These are phyloP conservation scores for Heterodera filipjevi DNA, from an alignment of 2,888 invertebrate species.

Conservation along the genomic window DNA sequence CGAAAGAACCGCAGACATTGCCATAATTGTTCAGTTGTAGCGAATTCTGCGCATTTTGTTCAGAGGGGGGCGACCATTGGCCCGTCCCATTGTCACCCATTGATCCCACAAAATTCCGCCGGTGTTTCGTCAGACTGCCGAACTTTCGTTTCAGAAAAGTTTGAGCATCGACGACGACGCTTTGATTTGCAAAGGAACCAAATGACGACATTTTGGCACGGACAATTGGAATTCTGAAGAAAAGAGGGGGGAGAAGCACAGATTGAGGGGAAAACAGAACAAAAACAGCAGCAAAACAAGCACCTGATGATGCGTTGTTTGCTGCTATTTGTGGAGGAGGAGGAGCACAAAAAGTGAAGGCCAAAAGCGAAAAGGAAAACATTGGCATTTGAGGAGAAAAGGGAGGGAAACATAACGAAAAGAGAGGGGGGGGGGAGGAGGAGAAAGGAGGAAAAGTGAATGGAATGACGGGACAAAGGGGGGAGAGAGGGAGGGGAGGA, in stretches of 20 bases:
- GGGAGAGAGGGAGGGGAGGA: background rate
- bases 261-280: background rate
- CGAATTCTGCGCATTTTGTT: background rate
- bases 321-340: background rate
- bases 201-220: background rate
- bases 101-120: background rate
- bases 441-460: too few species aligned
- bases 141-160: background rate
- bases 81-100: background rate
- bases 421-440: too few species aligned
- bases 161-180: background rate
- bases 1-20: background rate
- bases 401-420: background rate
- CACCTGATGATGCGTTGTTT: background rate
- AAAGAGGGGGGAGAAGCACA: background rate
- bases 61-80: background rate
- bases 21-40: slow-evolving; percentile 7
- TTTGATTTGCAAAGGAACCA: background rate
- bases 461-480: background rate
- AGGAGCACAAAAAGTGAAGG: background rate
- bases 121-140: background rate
- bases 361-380: background rate
- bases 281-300: too few species aligned
- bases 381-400: background rate
- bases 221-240: background rate